These are phyloP conservation scores for Oostethus manadensis DNA, from an alignment of 2,113 vertebrate species.

Conservation along the genomic window DNA sequence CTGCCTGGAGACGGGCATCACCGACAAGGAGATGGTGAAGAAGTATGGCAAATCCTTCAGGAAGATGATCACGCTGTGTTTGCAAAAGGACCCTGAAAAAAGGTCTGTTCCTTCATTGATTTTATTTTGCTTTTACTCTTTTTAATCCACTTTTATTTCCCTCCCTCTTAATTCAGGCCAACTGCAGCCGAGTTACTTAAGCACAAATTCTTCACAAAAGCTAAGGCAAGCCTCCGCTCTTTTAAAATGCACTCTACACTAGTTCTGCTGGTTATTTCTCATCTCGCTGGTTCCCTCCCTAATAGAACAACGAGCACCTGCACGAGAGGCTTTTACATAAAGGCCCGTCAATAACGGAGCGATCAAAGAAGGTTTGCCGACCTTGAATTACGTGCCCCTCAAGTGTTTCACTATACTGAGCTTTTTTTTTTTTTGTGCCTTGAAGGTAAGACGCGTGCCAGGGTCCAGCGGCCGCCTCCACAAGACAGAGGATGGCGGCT, in stretches of 20 bases:
- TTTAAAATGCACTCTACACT: neutral
- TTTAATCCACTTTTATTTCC: neutral
- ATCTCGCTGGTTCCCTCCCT: constrained; percentile 1
- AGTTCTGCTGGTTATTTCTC: neutral
- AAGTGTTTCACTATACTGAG: no score
- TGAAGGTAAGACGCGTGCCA: constrained; percentile 67
- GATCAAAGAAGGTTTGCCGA: constrained; percentile 66
- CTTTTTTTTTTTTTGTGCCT: no score
- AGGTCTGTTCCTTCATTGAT: constrained; percentile 66
- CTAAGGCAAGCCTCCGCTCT: constrained; percentile 76
- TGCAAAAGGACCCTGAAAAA: constrained; percentile 98
- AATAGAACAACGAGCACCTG: constrained; percentile 68
- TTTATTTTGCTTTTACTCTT: constrained; percentile 3
- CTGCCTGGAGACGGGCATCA: constrained; percentile 91
- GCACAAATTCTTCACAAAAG: constrained; percentile 97
- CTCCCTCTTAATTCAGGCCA: constrained; percentile 75
- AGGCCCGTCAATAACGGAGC: constrained; percentile 67
- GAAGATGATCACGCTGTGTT: constrained; percentile 95
- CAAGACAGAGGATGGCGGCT: constrained; percentile 72
- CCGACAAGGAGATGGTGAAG: constrained; percentile 97
- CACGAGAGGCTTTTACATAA: constrained; percentile 65
- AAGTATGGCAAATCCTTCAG: constrained; percentile 98
- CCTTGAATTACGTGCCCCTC: neutral
- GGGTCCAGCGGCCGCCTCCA: constrained; percentile 72
- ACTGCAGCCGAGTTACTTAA: constrained; percentile 91